A percentile compares a stretch with the other conserved stretches of the same genome.
Evolutionary conservation across 1,140 invertebrate genomes (phyloP).

Genomic region (Cecropterus lyciades): DNA sequence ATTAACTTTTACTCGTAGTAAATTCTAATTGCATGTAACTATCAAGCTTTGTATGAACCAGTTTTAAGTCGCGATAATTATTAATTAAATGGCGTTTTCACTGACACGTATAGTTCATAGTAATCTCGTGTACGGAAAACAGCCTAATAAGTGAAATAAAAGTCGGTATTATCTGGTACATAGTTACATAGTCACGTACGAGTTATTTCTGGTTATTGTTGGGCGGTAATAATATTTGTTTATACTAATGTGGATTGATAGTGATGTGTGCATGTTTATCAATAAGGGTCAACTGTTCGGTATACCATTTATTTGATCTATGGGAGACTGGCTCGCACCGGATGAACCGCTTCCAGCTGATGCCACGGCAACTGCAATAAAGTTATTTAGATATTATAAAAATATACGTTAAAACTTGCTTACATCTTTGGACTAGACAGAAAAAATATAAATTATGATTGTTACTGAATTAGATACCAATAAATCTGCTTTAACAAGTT

Average conservation of each 20-base stretch:
- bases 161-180: conserved; percentile 13
- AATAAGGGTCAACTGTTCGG: conserved; percentile 9
- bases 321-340: conserved; percentile 70
- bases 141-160: conserved; percentile 9
- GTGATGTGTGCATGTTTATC: conserved; percentile 10
- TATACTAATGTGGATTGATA: conserved; percentile 9
- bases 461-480: no score
- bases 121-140: not conserved
- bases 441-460: no score
- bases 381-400: not conserved
- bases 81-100: no score
- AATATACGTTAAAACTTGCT: no score
- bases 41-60: no score
- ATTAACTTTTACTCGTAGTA: no score
- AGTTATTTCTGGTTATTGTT: conserved; percentile 34
- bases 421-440: no score
- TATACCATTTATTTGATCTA: conserved; percentile 64
- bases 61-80: no score
- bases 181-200: conserved; percentile 1
- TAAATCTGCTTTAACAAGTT: no score
- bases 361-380: conserved; percentile 49
- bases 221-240: conserved; percentile 15
- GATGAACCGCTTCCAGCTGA: conserved; percentile 71
- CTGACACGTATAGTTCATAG: not conserved
- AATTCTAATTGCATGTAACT: no score